Base-by-base conservation (phyloP, 2,888 invertebrate genomes). In the Cheilosia impressa region DNA sequence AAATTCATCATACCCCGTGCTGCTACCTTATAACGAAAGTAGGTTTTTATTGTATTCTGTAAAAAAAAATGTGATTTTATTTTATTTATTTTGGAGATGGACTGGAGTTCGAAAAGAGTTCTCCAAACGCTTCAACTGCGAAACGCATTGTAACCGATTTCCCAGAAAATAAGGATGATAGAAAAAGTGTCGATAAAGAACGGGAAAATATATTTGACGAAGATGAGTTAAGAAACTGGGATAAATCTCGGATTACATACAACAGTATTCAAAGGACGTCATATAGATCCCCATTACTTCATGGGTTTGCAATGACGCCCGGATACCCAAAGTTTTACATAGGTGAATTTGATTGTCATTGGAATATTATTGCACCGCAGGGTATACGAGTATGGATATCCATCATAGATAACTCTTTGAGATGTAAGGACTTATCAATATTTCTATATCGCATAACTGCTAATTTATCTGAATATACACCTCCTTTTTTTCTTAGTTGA, bases 321-420 rank as follows among this genome's bases (percentile, higher is more conserved):
- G 96, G 96, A 7, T 96, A 96, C 91, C 96, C 96, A 0, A 93
- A 95, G 88, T 96, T 94, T 92, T 96, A 96, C 90, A 93, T 95
- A 15, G 96, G 95, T 0, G 94, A 94, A 47, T 91, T 90, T 90
- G 91, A 94, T 87, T 96, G 96, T 90, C 93, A 94, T 47, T 96
- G 96, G 96, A 93, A 93, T 80, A 93, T 96, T 72, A 92, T 92
- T 55, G 95, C 94, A 1, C 92, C 94, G 57, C 93, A 93, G 0
- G 94, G 95, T 77, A 95, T 96, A 90, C 93, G 93, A 88, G 93
- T 96, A 71, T 93, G 94, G 87, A 90, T 96, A 63, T 94, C 94
- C 0, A 91, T 96, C 41, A 92, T 96, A 88, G 96, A 96, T 91
- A 93, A 96, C 85, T 94, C 95, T 81, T 93, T 96, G 88, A 94